These are phyloP conservation scores for Typhlichthys eigenmanni DNA, from an alignment of 2,797 vertebrate species.

Conservation along the genomic window DNA sequence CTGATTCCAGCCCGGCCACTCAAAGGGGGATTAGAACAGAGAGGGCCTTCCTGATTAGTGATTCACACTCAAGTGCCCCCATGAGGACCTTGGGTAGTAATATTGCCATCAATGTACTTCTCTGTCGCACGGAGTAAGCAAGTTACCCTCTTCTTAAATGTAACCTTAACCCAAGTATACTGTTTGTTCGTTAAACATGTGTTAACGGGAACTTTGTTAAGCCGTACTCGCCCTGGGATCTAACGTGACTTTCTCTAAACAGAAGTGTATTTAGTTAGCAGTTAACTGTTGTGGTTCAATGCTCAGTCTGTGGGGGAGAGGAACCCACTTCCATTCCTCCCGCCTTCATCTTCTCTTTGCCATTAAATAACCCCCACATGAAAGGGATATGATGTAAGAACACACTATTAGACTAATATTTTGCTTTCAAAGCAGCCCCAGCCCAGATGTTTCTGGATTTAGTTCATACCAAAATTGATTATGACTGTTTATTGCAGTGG, in stretches of 20 bases:
- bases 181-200: slow-evolving; percentile 24
- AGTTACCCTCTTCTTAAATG: slow-evolving; percentile 48
- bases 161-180: too few relatives aligned
- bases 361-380: slow-evolving; percentile 67
- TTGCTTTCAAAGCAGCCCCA: slow-evolving; percentile 58
- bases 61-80: slow-evolving; percentile 94
- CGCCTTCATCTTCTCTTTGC: slow-evolving; percentile 38
- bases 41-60: slow-evolving; percentile 92
- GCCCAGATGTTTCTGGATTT: slow-evolving; percentile 52
- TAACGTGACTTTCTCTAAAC: slow-evolving; percentile 32
- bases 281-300: slow-evolving; percentile 50
- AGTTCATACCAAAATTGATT: slow-evolving; percentile 45
- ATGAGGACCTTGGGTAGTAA: slow-evolving; percentile 86
- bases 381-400: slow-evolving; percentile 73
- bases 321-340: slow-evolving; percentile 14
- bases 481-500: slow-evolving; percentile 53
- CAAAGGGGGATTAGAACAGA: slow-evolving; percentile 94
- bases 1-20: slow-evolving; percentile 91
- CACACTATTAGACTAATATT: slow-evolving; percentile 62
- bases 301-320: slow-evolving; percentile 47
- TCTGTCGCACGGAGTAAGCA: slow-evolving; percentile 50
- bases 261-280: slow-evolving; percentile 37
- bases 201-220: slow-evolving; percentile 30
- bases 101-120: slow-evolving; percentile 84
- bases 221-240: neutral